Percentiles rank a stretch among this genome's conserved stretches.
phyloP scores from a whole-genome alignment of 2,888 invertebrate species.

The Lepeophtheirus nordmannii region DNA sequence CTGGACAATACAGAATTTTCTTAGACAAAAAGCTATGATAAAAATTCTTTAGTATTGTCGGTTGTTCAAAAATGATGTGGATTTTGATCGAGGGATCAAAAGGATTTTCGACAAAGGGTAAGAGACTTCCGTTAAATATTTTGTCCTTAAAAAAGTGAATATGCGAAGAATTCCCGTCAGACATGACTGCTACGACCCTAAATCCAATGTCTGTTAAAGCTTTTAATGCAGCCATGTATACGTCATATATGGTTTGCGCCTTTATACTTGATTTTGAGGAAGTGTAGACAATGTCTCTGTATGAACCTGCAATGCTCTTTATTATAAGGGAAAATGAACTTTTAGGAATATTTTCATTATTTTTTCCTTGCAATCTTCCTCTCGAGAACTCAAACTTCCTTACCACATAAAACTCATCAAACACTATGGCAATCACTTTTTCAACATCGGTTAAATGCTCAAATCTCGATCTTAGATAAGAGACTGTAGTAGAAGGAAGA shows the following conservation, averaged over 20 bases:
- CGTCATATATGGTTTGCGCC: background rate
- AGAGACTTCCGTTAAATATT: background rate
- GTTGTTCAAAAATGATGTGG: background rate
- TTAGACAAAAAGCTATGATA: background rate
- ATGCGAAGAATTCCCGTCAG: background rate
- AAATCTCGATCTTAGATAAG: background rate
- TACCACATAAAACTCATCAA: background rate
- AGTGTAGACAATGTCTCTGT: background rate
- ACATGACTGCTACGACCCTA: background rate
- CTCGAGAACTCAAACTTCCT: background rate
- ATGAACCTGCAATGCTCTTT: background rate
- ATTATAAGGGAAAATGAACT: background rate
- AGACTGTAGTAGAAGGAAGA: background rate
- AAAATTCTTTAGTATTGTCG: background rate
- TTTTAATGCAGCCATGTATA: background rate
- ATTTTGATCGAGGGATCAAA: background rate
- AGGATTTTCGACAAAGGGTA: background rate
- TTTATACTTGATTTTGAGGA: background rate
- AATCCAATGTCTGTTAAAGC: background rate
- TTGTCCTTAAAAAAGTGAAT: conserved; percentile 2
- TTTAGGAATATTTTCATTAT: background rate
- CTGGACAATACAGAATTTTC: background rate
- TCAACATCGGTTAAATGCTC: background rate
- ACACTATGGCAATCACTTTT: background rate
- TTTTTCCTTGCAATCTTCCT: background rate